phyloP scores from a whole-genome alignment of 1,140 invertebrate species.

The Araneus ventricosus region DNA sequence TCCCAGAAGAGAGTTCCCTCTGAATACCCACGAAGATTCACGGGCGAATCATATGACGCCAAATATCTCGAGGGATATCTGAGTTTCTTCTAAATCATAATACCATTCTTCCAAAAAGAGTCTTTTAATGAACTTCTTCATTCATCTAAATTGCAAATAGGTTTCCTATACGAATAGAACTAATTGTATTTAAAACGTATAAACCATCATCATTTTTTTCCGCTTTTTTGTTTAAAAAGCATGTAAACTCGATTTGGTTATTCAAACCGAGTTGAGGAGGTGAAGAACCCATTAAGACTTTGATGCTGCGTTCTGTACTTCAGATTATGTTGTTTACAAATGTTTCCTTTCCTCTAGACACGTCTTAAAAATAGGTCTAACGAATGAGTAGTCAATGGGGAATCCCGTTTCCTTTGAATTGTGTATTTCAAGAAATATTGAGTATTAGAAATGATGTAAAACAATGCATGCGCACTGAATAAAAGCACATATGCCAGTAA shows the following conservation, averaged over 20 bases:
- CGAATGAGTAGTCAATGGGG: too few species aligned
- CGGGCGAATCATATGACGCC: neutral
- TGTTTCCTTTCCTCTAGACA: too few species aligned
- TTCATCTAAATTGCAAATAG: neutral
- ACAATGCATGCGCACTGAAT: too few species aligned
- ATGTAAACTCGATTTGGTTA: neutral
- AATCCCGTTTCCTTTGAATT: too few species aligned
- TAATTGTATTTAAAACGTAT: conserved; percentile 1
- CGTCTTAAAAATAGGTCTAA: too few species aligned
- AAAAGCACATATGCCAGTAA: too few species aligned
- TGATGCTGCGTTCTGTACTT: too few species aligned
- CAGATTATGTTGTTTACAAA: too few species aligned
- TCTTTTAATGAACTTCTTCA: neutral
- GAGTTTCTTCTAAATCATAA: neutral
- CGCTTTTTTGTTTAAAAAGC: neutral
- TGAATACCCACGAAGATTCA: neutral
- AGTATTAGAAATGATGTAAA: too few species aligned
- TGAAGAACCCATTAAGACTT: neutral
- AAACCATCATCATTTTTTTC: neutral
- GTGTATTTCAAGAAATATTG: too few species aligned
- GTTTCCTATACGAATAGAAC: neutral
- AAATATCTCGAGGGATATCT: neutral
- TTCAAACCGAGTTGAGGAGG: neutral
- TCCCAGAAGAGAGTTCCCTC: neutral
- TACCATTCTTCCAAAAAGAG: neutral